A percentile compares a stretch with the other conserved stretches of the same genome.
phyloP scores from a whole-genome alignment of 2,888 invertebrate genomes.

The Stomorhina lunata region DNA sequence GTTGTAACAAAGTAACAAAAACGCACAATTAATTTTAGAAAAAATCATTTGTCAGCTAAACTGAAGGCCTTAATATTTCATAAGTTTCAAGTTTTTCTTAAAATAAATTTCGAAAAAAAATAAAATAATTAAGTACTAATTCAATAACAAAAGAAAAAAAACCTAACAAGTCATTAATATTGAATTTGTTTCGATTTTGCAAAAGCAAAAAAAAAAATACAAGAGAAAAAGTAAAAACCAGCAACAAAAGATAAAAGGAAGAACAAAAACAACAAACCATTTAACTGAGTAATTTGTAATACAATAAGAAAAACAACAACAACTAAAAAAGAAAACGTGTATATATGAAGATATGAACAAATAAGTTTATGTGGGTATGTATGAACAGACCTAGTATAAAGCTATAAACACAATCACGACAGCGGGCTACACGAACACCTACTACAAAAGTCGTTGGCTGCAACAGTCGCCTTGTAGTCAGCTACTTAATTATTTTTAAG shows the following conservation, averaged over 20 bases:
- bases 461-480: too few relatives aligned
- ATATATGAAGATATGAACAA: too few relatives aligned
- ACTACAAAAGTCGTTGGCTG: too few relatives aligned
- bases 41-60: not conserved
- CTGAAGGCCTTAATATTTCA: constrained; percentile 43
- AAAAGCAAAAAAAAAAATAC: not conserved
- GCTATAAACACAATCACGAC: too few relatives aligned
- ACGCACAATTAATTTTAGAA: constrained; percentile 11
- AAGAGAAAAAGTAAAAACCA: constrained; percentile 7
- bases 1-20: constrained; percentile 29
- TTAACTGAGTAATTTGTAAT: too few relatives aligned
- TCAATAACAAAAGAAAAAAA: constrained; percentile 37
- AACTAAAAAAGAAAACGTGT: not conserved
- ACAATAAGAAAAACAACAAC: not conserved
- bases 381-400: not conserved
- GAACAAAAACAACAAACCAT: not conserved
- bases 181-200: constrained; percentile 8
- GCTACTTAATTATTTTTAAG: too few relatives aligned
- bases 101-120: too few relatives aligned
- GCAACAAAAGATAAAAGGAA: not conserved
- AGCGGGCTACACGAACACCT: too few relatives aligned
- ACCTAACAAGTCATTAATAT: constrained; percentile 45
- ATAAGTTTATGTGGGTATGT: too few relatives aligned
- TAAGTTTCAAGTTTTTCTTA: constrained; percentile 26
- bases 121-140: too few relatives aligned